Evolutionary conservation across 2,888 invertebrate genomes (phyloP).

Genomic region (Penaeus monodon): DNA sequence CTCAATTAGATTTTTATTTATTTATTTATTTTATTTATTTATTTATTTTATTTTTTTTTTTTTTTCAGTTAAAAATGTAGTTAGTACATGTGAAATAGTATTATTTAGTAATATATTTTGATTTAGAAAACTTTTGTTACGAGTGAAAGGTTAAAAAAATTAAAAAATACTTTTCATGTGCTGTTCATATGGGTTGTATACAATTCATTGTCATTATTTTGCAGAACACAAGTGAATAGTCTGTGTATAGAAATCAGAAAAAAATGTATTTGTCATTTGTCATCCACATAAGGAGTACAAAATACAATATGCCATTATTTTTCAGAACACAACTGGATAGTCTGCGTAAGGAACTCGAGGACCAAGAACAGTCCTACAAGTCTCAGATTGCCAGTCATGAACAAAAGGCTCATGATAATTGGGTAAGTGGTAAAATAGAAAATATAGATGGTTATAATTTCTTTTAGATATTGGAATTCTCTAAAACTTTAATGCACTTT

Average conservation of each 20-base stretch:
- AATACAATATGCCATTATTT: neutral
- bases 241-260: conserved; percentile 35
- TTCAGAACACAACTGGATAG: conserved; percentile 53
- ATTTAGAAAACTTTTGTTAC: no score
- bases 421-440: conserved; percentile 46
- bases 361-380: conserved; percentile 61
- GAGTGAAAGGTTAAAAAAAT: no score
- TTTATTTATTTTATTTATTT: no score
- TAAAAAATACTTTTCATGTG: neutral
- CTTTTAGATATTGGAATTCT: no score
- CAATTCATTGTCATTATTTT: neutral
- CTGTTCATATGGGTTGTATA: neutral
- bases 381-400: conserved; percentile 55
- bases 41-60: no score
- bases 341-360: conserved; percentile 60
- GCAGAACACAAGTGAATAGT: conserved; percentile 53
- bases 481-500: neutral
- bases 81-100: no score
- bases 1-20: no score
- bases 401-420: conserved; percentile 62
- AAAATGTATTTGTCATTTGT: neutral
- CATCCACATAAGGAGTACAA: neutral
- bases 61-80: no score
- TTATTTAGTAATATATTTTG: no score
- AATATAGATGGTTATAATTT: no score